phyloP scores from a whole-genome alignment of 1,140 invertebrate genomes.

The Vanessa atalanta region DNA sequence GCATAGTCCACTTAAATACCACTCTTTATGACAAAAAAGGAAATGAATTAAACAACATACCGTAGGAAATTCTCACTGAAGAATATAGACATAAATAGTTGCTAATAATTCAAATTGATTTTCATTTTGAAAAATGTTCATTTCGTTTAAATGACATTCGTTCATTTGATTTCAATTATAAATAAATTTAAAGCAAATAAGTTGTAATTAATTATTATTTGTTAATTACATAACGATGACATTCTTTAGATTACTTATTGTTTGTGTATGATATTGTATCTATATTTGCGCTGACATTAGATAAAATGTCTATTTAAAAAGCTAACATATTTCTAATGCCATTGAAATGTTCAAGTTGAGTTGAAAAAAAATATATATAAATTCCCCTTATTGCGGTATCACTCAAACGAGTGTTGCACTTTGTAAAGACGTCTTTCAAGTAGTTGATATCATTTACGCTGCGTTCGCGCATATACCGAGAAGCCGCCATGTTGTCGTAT shows the following conservation, averaged over 20 bases:
- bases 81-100: not conserved
- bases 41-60: slow-evolving; percentile 22
- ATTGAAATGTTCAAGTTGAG: not conserved
- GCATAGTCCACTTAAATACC: slow-evolving; percentile 26
- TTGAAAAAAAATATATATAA: too few relatives aligned
- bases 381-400: not conserved
- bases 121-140: not conserved
- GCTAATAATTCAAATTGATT: not conserved
- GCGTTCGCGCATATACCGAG: slow-evolving; percentile 53
- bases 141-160: not conserved
- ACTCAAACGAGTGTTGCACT: slow-evolving; percentile 1
- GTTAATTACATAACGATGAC: not conserved
- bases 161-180: too few relatives aligned
- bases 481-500: slow-evolving; percentile 54
- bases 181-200: not conserved
- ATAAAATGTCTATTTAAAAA: not conserved
- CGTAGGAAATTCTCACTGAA: slow-evolving; percentile 3
- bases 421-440: slow-evolving; percentile 25
- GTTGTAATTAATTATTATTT: not conserved
- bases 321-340: not conserved
- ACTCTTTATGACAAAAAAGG: slow-evolving; percentile 25
- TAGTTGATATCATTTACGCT: slow-evolving; percentile 17
- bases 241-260: slow-evolving; percentile 1
- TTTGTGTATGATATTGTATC: slow-evolving; percentile 3
- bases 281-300: not conserved